Conservation (phyloP, 2,888 invertebrate genomes). For the Smittia aterrima region DNA sequence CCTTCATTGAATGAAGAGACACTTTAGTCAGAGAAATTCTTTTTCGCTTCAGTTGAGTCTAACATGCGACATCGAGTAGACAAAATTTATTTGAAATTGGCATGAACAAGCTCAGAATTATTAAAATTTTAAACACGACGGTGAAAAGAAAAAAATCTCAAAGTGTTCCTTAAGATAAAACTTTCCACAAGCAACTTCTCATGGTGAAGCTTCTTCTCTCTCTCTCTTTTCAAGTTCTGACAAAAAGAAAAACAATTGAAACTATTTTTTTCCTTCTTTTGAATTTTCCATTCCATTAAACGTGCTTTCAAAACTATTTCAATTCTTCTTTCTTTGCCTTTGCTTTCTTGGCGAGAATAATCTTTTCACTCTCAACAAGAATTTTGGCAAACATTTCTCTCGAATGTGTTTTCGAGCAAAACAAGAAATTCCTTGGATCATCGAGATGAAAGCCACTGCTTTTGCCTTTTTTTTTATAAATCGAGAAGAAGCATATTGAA, state of each 20-base stretch:
- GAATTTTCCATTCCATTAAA: constrained; percentile 41
- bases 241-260: constrained; percentile 39
- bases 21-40: not conserved
- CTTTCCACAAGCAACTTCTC: too few relatives aligned
- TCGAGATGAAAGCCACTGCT: not conserved
- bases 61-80: not conserved
- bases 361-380: constrained; percentile 12
- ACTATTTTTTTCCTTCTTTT: constrained; percentile 37
- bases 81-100: constrained; percentile 14
- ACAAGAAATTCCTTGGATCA: not conserved
- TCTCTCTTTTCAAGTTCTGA: not conserved
- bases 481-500: constrained; percentile 36
- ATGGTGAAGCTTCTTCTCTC: not conserved
- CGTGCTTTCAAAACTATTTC: constrained; percentile 40
- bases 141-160: not conserved
- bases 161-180: not conserved
- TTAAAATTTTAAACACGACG: constrained; percentile 20
- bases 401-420: constrained; percentile 22
- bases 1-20: too few relatives aligned
- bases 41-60: not conserved
- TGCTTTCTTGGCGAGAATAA: constrained; percentile 2
- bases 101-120: constrained; percentile 12
- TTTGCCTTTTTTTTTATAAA: not conserved
- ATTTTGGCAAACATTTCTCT: constrained; percentile 36
- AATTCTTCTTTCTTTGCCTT: constrained; percentile 25